Base-by-base conservation (phyloP, 2,888 invertebrate genomes). In the Epistrophella euchroma region DNA sequence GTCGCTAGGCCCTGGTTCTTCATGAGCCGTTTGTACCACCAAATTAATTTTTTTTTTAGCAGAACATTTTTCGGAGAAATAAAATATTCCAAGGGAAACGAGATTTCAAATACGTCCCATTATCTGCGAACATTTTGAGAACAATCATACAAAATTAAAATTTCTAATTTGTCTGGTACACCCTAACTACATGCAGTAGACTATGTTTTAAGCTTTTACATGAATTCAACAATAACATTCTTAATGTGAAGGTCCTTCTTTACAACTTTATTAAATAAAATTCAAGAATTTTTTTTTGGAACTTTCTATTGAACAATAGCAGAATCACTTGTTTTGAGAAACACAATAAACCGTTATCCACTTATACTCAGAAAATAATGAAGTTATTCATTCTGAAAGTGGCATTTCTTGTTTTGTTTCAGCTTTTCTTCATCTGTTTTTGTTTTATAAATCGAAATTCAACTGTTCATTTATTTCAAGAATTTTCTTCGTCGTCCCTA, bases 371-470 rank as follows among this genome's bases (percentile, higher is more conserved):
- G 2, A n/a, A 45, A 58, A 19, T 32, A 37, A 40, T 40, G 22
- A 60, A 37, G n/a, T 40, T 60, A 40, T 25, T 43, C 40, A 40
- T 25, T 43, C 40, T 62, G 40, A 10, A 62, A 60, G 60, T 25
- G 22, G 4, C 40, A 60, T 40, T 40, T 55, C 4, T 55, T 55
- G 2, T 9, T 56, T 5, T 40, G 37, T 15, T 19, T 17, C 10
- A 32, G 9, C 6, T 17, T 62, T 62, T 43, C n/a, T 22, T 9
- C 43, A 28, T 25, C n/a, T 43, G 15, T 62, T 62, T 40, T 17
- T 62, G 43, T 62, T 62, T 60, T 25, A 60, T 40, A 43, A n/a
- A 62, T 60, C n/a, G n/a, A 40, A 62, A 62, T 43, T 62, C 43
- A 62, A 62, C 43, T 43, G 43, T n/a, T 43, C 60, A 40, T 40